Evolutionary conservation across 2,888 invertebrate species (phyloP).

Genomic region (Noctua janthe): DNA sequence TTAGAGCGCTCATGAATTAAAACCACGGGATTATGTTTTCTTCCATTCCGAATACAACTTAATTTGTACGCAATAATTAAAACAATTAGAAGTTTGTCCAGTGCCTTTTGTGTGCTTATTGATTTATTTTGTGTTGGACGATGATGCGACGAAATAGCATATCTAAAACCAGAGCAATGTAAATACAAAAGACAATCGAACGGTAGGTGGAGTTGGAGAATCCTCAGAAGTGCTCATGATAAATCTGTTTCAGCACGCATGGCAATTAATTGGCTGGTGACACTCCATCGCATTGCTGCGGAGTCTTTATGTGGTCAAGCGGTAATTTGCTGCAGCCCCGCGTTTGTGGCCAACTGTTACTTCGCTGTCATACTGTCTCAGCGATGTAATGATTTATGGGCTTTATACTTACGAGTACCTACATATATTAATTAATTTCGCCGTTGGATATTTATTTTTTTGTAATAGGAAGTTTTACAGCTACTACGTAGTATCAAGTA

Average conservation of each 20-base stretch:
- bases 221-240: conserved; percentile 82
- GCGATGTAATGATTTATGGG: conserved; percentile 9
- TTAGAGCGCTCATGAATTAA: conserved; percentile 87
- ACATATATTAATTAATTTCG: neutral
- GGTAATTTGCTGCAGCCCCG: conserved; percentile 78
- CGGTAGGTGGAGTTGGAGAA: conserved; percentile 72
- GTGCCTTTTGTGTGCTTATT: conserved; percentile 64
- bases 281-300: conserved; percentile 69
- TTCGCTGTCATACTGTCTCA: conserved; percentile 44
- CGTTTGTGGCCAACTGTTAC: conserved; percentile 68
- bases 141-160: conserved; percentile 14
- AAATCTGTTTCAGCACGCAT: conserved; percentile 87
- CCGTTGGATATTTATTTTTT: neutral
- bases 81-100: conserved; percentile 75
- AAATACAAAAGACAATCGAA: conserved; percentile 58
- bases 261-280: conserved; percentile 82
- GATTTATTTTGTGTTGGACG: conserved; percentile 49
- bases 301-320: conserved; percentile 77
- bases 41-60: conserved; percentile 81
- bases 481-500: conserved; percentile 6
- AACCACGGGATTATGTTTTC: conserved; percentile 79
- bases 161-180: conserved; percentile 65
- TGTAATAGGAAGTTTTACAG: conserved; percentile 8
- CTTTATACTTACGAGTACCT: neutral
- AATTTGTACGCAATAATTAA: conserved; percentile 87